A percentile compares a stretch with the other conserved stretches of the same genome.
Evolutionary conservation across 2,888 invertebrate species (phyloP).

Genomic region (Heteropelma amictum): DNA sequence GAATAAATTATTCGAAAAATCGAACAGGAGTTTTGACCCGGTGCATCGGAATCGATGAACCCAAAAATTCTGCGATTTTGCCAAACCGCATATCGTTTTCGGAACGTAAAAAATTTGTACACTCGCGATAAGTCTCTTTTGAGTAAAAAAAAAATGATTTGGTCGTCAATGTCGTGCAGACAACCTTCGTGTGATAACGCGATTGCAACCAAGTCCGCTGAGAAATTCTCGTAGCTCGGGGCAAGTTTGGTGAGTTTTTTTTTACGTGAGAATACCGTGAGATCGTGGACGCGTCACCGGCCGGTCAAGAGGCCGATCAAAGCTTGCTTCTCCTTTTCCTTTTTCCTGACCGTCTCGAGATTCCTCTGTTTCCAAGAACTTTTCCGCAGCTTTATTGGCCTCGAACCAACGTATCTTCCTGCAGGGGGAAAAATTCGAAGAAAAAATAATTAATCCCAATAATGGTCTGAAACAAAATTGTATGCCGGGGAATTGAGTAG

Average conservation of each 20-base stretch:
- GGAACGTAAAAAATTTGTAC: constrained; percentile 19
- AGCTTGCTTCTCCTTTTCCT: constrained; percentile 96
- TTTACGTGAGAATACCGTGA: too few species aligned
- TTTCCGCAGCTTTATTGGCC: constrained; percentile 98
- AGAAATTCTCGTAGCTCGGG: not conserved
- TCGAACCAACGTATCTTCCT: constrained; percentile 99
- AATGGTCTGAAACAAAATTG: too few species aligned
- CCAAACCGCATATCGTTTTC: not conserved
- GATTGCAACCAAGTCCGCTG: not conserved
- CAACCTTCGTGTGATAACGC: not conserved
- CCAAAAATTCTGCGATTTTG: not conserved
- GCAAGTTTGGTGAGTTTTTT: too few species aligned
- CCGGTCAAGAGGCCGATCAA: constrained; percentile 86
- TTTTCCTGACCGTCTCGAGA: constrained; percentile 95
- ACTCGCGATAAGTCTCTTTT: too few species aligned
- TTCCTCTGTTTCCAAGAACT: constrained; percentile 97
- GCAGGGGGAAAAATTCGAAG: too few species aligned
- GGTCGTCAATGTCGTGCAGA: not conserved
- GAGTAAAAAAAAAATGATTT: not conserved
- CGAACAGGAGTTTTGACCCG: not conserved
- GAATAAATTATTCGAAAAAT: not conserved
- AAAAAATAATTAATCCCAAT: too few species aligned
- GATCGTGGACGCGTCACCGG: constrained; percentile 71
- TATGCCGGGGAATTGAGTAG: too few species aligned
- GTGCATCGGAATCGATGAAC: not conserved